Percentiles rank a stretch among this genome's conserved stretches.
These are phyloP conservation scores for Drosophila lowei DNA, from an alignment of 1,140 invertebrate species.

Conservation along the genomic window DNA sequence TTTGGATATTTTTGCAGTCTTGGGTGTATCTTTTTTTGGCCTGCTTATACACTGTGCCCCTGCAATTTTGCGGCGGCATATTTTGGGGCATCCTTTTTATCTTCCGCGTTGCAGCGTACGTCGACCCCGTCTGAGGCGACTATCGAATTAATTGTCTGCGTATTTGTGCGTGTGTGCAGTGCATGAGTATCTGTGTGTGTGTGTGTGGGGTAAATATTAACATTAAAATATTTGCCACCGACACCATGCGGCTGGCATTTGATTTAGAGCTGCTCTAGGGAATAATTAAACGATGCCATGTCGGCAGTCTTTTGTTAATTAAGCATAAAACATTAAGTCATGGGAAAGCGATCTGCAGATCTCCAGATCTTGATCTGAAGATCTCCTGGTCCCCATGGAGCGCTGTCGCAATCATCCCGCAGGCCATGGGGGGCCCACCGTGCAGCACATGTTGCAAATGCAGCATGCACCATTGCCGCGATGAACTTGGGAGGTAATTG, in stretches of 20 bases:
- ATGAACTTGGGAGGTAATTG: constrained; percentile 71
- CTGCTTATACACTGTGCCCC: constrained; percentile 21
- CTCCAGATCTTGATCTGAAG: constrained; percentile 19
- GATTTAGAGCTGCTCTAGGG: constrained; percentile 57
- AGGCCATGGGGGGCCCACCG: constrained; percentile 13
- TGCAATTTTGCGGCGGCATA: constrained; percentile 66
- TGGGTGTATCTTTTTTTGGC: constrained; percentile 43
- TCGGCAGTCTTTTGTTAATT: constrained; percentile 76
- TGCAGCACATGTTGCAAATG: constrained; percentile 71
- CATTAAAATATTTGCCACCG: constrained; percentile 57
- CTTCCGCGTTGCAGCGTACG: constrained; percentile 74
- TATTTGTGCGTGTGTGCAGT: constrained; percentile 8
- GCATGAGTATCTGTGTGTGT: neutral
- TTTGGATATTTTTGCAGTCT: constrained; percentile 72
- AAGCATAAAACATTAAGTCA: constrained; percentile 73
- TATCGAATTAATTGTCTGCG: constrained; percentile 60
- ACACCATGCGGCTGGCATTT: constrained; percentile 40
- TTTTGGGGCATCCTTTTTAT: constrained; percentile 80
- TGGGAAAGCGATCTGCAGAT: constrained; percentile 67
- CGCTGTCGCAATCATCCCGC: constrained; percentile 10
- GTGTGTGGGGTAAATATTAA: constrained; percentile 50
- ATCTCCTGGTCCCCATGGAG: constrained; percentile 31
- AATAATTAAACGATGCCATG: constrained; percentile 65
- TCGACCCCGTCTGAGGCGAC: constrained; percentile 43
- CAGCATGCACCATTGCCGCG: constrained; percentile 63